Base-by-base conservation (phyloP, 2,797 vertebrate genomes). In the Podarcis lilfordi region DNA sequence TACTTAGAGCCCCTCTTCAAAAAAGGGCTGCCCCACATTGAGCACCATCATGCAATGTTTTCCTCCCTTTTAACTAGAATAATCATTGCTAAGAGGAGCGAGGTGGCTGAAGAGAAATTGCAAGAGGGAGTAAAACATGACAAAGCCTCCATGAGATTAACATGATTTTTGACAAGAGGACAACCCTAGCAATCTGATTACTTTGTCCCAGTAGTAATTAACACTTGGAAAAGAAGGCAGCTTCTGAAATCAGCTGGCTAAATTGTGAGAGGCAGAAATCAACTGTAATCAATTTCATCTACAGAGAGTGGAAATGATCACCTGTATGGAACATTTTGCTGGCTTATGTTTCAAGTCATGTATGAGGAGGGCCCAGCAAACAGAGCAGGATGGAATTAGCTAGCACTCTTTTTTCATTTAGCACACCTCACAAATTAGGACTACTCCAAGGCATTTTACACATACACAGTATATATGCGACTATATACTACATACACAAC, bases 121-220 rank as follows among this genome's bases (percentile, higher is more conserved):
- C 55, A 85, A 75, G n/a, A 71, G 68, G 68, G 25, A 11, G 27
- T 25, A 61, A 71, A 55, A 81, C 15, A 37, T 45, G 74, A 66
- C 84, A 85, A 85, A 80, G 66, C 77, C 40, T 59, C 45, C 17
- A 11, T 71, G 68, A 80, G 72, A 86, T 86, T 72, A 80, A 86
- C 50, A 86, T 80, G 77, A 71, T 79, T 80, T 86, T 68, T 71
- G 66, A 86, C 66, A 80, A 86, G 78, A 45, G 13, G 17, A 79
- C 68, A 86, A 69, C 66, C 72, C 45, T 80, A 80, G 35, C 77
- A 86, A 80, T 32, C 23, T 71, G 45, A 80, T 40, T 80, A 55
- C 45, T 80, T 78, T 72, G 50, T 86, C 68, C 45, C 69, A 29
- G 17, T 40, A 71, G 66, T 71, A 80, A 86, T 86, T 86, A 80